Percentiles rank a stretch among this genome's conserved stretches.
Evolutionary conservation across 2,888 invertebrate genomes (phyloP).

Genomic region (Sphaerophoria taeniata): DNA sequence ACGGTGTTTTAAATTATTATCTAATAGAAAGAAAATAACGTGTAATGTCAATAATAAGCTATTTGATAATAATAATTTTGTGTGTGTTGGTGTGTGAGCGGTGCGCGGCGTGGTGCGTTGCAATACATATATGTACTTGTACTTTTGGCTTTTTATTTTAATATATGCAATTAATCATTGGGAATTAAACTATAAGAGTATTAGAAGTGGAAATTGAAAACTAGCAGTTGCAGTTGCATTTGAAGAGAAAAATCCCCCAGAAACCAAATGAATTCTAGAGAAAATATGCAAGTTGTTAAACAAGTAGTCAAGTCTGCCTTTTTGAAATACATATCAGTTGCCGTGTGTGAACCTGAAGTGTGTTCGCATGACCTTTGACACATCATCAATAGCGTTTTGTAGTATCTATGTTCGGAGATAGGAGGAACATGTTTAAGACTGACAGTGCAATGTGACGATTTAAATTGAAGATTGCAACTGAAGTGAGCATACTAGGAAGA

Average conservation of each 20-base stretch:
- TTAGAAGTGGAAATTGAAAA: constrained; percentile 43
- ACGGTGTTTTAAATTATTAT: constrained; percentile 67
- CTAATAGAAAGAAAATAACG: constrained; percentile 64
- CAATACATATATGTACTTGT: not conserved
- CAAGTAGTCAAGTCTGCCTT: constrained; percentile 43
- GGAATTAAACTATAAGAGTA: constrained; percentile 55
- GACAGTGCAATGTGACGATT: not conserved
- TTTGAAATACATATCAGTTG: constrained; percentile 18
- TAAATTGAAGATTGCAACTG: constrained; percentile 1
- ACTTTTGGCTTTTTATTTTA: constrained; percentile 43
- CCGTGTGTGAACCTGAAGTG: constrained; percentile 28
- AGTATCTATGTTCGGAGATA: not conserved
- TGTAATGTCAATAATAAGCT: constrained; percentile 57
- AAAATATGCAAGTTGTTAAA: constrained; percentile 41
- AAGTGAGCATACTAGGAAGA: not conserved
- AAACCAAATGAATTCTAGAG: constrained; percentile 42
- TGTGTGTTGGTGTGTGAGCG: constrained; percentile 47
- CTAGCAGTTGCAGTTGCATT: constrained; percentile 16
- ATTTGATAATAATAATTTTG: constrained; percentile 63
- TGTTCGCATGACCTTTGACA: constrained; percentile 65
- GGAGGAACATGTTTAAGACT: no score
- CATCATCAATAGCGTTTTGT: constrained; percentile 11
- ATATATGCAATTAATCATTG: constrained; percentile 70
- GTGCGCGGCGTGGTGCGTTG: constrained; percentile 13
- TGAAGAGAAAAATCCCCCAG: no score